phyloP scores from a whole-genome alignment of 2,888 invertebrate species.

The Graphium colonna region DNA sequence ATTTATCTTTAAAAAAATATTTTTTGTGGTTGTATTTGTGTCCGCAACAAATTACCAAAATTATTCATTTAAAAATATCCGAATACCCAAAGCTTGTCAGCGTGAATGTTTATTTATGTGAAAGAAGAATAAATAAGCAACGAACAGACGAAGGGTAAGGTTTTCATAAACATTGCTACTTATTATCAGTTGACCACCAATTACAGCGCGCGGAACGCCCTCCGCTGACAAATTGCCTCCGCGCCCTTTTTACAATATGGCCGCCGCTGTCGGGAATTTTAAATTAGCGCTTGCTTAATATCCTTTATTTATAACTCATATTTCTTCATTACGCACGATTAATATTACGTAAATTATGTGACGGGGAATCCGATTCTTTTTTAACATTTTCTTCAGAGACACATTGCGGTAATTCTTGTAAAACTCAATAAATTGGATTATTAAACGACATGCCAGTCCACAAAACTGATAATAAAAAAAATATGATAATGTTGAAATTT shows the following conservation, averaged over 20 bases:
- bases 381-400: neutral
- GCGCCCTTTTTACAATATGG: slow-evolving; percentile 49
- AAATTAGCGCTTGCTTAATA: slow-evolving; percentile 20
- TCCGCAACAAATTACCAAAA: no score
- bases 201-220: slow-evolving; percentile 62
- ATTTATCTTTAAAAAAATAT: no score
- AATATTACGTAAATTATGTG: slow-evolving; percentile 8
- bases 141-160: slow-evolving; percentile 31
- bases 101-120: slow-evolving; percentile 3
- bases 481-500: no score
- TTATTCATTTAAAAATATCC: neutral
- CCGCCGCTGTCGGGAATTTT: slow-evolving; percentile 30
- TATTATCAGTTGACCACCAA: slow-evolving; percentile 63
- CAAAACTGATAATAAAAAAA: neutral
- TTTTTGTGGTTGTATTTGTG: no score
- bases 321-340: slow-evolving; percentile 15
- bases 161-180: slow-evolving; percentile 41
- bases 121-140: slow-evolving; percentile 29
- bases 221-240: slow-evolving; percentile 63
- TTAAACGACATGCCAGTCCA: neutral
- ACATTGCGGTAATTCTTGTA: neutral
- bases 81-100: neutral
- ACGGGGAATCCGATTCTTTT: neutral
- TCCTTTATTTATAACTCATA: slow-evolving; percentile 14
- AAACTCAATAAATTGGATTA: neutral